Base-by-base conservation (phyloP, 64 coral and sea anemone genomes). In the Porites australiensis region DNA sequence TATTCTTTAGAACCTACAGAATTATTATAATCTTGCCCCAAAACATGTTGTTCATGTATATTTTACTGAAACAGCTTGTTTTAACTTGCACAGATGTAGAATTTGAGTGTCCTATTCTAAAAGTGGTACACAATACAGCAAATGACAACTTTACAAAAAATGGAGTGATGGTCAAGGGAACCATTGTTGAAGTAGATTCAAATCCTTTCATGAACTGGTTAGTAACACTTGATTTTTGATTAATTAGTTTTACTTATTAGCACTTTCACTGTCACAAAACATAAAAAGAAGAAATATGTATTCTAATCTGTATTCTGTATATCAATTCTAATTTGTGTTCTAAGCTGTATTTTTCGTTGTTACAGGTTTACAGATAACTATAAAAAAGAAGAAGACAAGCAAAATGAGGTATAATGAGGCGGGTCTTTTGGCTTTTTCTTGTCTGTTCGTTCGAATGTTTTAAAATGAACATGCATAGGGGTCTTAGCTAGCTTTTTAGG, bases 111-210 rank as follows among this genome's bases (percentile, higher is more conserved):
- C 89, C 94, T 54, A 96, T 99, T 57, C 59, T 96, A 4, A 93
- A 79, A 76, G 94, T 99, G 1, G 64, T 99, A 13, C 72, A 96
- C 72, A 94, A 89, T 70, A 69, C 74, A 61, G 98, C 98, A 50
- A 93, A 94, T 22, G 93, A 89, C 79, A 44, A 96, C 14, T 95
- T 96, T 73, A 88, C 68, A 22, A 82, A 91, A 23, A 74, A 70
- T 58, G 89, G 93, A 18, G 85, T 99, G 14, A 99, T 99, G 75
- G 98, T 99, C 3, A 96, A 91, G 74, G 98, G 98, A 55, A 85
- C 82, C 14, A 79, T 99, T 76, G 91, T 99, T 27, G 86, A 99
- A 94, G 82, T 99, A 82, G 94, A 91, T 82, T 86, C 75, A 8
- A 88, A 83, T 54, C 89, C 85, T 58, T 96, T 98, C 60, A 91